Conservation (phyloP, 2,888 invertebrate genomes). For the Chymomyza amoena region DNA sequence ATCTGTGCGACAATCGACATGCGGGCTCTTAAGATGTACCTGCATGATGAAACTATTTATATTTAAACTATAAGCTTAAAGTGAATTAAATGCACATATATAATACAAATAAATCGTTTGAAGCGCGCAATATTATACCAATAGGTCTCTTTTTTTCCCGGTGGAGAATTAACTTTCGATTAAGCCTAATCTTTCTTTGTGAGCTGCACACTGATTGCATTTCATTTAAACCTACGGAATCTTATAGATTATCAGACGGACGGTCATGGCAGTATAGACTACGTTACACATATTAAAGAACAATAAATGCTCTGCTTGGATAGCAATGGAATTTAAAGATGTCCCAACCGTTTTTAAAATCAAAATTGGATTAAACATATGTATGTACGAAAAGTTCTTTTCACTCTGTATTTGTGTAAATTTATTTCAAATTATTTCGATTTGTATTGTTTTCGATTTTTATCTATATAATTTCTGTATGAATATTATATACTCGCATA, state of each 20-base stretch:
- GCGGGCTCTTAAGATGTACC: slow-evolving; percentile 43
- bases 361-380: slow-evolving; percentile 2
- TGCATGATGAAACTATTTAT: neutral
- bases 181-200: too few species aligned
- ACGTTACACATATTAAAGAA: too few species aligned
- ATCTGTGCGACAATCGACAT: slow-evolving; percentile 74
- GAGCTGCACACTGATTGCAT: too few species aligned
- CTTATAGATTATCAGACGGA: too few species aligned
- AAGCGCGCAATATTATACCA: neutral
- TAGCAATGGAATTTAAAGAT: too few species aligned
- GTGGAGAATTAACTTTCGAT: too few species aligned
- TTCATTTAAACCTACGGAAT: too few species aligned
- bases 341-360: too few species aligned
- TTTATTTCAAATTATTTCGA: slow-evolving; percentile 40
- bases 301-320: too few species aligned
- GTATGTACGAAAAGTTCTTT: neutral
- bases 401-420: slow-evolving; percentile 24
- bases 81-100: neutral
- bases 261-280: too few species aligned
- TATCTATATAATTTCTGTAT: slow-evolving; percentile 28
- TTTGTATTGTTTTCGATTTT: slow-evolving; percentile 32
- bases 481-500: slow-evolving; percentile 52
- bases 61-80: neutral
- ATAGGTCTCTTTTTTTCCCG: slow-evolving; percentile 2
- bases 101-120: neutral